These are phyloP conservation scores for Rhynchophorus ferrugineus DNA, from an alignment of 1,140 invertebrate species.

Conservation along the genomic window DNA sequence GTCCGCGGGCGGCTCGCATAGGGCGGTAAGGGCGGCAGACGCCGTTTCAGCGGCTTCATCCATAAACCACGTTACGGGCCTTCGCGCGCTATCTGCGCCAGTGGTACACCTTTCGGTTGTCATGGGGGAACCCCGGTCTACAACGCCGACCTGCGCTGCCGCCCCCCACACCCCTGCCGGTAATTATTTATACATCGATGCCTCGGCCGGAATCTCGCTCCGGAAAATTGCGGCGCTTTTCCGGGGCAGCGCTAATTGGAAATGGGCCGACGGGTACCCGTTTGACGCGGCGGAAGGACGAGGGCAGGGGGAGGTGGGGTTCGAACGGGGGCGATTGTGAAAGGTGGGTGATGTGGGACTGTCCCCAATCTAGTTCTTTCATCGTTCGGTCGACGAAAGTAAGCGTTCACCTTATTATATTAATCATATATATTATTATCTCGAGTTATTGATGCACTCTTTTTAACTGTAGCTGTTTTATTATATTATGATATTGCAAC, in stretches of 20 bases:
- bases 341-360: too few species aligned
- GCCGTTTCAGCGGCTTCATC: background rate
- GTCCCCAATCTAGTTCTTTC: too few species aligned
- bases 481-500: too few species aligned
- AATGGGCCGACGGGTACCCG: background rate
- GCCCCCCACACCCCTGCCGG: background rate
- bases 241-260: background rate
- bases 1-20: too few species aligned
- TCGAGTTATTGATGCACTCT: too few species aligned
- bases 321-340: too few species aligned
- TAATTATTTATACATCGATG: background rate
- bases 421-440: too few species aligned
- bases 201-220: background rate
- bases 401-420: too few species aligned
- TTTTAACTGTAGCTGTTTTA: too few species aligned
- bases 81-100: too few species aligned
- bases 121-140: background rate
- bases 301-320: background rate
- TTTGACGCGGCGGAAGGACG: too few species aligned
- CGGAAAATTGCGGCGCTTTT: background rate
- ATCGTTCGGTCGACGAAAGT: too few species aligned
- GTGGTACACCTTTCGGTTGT: background rate
- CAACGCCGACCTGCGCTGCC: background rate
- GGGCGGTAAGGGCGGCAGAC: background rate
- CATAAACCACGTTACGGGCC: background rate